A percentile compares a stretch with the other conserved stretches of the same genome.
Evolutionary conservation across 2,888 invertebrate genomes (phyloP).

Genomic region (Chironomus riparius): DNA sequence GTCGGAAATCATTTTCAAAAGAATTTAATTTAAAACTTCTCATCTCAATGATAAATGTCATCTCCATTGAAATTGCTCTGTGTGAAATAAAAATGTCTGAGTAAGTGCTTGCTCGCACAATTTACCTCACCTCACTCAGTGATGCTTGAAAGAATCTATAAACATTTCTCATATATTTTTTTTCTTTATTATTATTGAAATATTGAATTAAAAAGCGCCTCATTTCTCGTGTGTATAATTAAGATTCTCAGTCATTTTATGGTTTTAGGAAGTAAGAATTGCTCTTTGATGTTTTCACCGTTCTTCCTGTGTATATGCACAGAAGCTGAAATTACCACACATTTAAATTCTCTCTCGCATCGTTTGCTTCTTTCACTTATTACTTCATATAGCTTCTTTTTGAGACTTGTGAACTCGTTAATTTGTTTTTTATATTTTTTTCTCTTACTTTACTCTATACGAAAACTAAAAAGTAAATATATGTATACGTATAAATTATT

Average conservation of each 20-base stretch:
- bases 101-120: background rate
- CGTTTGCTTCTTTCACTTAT: background rate
- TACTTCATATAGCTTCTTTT: background rate
- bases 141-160: too few relatives aligned
- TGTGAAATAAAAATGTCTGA: background rate
- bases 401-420: background rate
- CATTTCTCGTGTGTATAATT: background rate
- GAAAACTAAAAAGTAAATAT: background rate
- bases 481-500: too few relatives aligned
- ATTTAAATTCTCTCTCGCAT: background rate
- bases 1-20: too few relatives aligned
- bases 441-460: background rate
- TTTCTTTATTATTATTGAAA: background rate
- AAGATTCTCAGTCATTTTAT: slow-evolving; percentile 6
- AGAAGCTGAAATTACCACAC: background rate
- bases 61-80: too few relatives aligned
- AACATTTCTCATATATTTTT: too few relatives aligned
- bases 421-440: background rate
- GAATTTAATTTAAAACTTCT: too few relatives aligned
- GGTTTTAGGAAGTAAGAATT: slow-evolving; percentile 4
- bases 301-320: background rate
- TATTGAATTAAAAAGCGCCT: too few relatives aligned
- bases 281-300: slow-evolving; percentile 11
- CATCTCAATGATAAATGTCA: too few relatives aligned
- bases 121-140: too few relatives aligned